phyloP scores from a whole-genome alignment of 2,888 invertebrate species.

The Protophormia terraenovae region DNA sequence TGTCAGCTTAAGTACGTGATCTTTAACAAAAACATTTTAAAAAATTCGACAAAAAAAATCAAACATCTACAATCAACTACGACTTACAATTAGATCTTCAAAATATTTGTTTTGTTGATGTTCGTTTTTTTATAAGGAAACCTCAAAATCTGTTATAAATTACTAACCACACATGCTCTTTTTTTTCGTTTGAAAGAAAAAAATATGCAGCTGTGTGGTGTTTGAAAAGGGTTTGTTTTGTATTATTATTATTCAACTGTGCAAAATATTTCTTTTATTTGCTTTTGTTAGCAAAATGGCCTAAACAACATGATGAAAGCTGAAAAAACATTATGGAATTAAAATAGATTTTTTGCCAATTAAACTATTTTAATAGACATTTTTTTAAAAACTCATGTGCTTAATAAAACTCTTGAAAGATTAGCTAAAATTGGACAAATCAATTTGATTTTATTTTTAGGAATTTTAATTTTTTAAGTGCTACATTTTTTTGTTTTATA shows the following conservation, averaged over 20 bases:
- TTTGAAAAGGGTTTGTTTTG: conserved; percentile 12
- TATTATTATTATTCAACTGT: background rate
- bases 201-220: conserved; percentile 57
- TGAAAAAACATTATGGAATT: conserved; percentile 1
- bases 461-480: too few relatives aligned
- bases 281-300: background rate
- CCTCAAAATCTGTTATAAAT: conserved; percentile 34
- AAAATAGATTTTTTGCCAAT: background rate
- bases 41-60: background rate
- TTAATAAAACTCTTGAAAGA: background rate
- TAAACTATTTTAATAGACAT: background rate
- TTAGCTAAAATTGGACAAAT: background rate
- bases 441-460: too few relatives aligned
- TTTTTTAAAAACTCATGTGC: background rate
- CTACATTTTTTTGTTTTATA: background rate
- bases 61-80: background rate
- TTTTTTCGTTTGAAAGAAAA: background rate
- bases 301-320: background rate
- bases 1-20: conserved; percentile 79
- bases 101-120: conserved; percentile 29
- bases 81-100: conserved; percentile 46
- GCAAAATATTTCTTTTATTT: background rate
- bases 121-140: conserved; percentile 31
- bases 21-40: conserved; percentile 28
- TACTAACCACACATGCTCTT: conserved; percentile 41